Evolutionary conservation across 1,140 invertebrate species (phyloP).

Genomic region (Myzus persicae): DNA sequence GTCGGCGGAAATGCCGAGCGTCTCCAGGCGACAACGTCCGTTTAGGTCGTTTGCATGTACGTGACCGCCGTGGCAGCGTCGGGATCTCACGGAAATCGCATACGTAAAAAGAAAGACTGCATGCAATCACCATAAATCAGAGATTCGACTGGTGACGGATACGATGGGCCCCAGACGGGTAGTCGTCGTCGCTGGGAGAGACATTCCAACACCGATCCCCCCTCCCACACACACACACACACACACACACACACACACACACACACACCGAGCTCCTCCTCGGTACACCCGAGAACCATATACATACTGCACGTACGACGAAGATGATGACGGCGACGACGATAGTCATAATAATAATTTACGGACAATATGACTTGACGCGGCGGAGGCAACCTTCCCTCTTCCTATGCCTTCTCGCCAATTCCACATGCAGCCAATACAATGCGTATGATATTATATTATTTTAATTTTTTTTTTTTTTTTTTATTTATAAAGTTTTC

Average conservation of each 20-base stretch:
- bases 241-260: background rate
- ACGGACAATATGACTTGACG: background rate
- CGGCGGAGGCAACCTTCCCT: background rate
- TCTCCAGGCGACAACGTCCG: background rate
- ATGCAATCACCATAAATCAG: conserved; percentile 23
- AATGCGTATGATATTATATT: too few species aligned
- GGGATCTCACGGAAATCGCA: conserved; percentile 10
- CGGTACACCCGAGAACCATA: too few species aligned
- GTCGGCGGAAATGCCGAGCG: background rate
- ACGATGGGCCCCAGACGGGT: background rate
- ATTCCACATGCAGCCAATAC: background rate
- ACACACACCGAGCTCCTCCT: too few species aligned
- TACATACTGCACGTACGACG: background rate
- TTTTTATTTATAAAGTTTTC: too few species aligned
- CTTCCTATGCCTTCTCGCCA: background rate
- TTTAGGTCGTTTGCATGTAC: background rate
- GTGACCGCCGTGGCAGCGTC: background rate
- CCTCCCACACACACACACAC: background rate
- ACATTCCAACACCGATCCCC: background rate
- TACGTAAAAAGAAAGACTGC: background rate
- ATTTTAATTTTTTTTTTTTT: too few species aligned
- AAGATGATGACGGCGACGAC: background rate
- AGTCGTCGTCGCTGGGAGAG: background rate
- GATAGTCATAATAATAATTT: background rate
- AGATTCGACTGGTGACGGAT: background rate